Conservation (phyloP, 2,888 invertebrate species). For the Drosophila parthenogenetica region DNA sequence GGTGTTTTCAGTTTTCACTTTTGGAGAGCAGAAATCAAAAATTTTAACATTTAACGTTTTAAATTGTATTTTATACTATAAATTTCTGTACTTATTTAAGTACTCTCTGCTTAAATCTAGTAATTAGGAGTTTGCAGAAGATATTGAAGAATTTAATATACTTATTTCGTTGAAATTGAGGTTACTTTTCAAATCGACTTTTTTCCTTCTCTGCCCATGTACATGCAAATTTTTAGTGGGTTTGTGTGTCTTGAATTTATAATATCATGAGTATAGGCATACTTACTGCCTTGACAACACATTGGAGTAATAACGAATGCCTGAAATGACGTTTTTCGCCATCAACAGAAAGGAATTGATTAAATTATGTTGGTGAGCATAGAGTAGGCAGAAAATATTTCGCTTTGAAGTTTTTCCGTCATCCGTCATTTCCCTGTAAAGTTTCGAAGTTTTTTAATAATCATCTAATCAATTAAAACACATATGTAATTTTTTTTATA, state of each 20-base stretch:
- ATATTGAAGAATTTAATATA: too few species aligned
- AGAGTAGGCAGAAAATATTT: not conserved
- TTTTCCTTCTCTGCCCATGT: not conserved
- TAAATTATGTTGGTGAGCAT: constrained; percentile 44
- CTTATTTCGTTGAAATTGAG: too few species aligned
- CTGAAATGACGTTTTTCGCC: constrained; percentile 20
- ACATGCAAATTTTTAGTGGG: constrained; percentile 13
- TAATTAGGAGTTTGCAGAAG: too few species aligned
- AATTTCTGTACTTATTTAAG: too few species aligned
- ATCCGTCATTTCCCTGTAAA: too few species aligned
- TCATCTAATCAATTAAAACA: constrained; percentile 45
- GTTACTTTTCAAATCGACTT: not conserved
- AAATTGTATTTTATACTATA: too few species aligned
- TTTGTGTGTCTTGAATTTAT: constrained; percentile 5
- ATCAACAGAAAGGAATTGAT: constrained; percentile 36
- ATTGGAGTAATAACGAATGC: constrained; percentile 18
- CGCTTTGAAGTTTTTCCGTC: constrained; percentile 31
- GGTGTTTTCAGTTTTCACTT: too few species aligned
- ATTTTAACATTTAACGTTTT: too few species aligned
- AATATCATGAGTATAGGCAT: not conserved
- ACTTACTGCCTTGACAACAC: constrained; percentile 41
- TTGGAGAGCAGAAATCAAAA: too few species aligned
- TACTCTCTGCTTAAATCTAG: too few species aligned
- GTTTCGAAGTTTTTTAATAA: too few species aligned
- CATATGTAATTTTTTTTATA: constrained; percentile 51